phyloP scores from a whole-genome alignment of 2,113 vertebrate species.

The Ranitomeya imitator region DNA sequence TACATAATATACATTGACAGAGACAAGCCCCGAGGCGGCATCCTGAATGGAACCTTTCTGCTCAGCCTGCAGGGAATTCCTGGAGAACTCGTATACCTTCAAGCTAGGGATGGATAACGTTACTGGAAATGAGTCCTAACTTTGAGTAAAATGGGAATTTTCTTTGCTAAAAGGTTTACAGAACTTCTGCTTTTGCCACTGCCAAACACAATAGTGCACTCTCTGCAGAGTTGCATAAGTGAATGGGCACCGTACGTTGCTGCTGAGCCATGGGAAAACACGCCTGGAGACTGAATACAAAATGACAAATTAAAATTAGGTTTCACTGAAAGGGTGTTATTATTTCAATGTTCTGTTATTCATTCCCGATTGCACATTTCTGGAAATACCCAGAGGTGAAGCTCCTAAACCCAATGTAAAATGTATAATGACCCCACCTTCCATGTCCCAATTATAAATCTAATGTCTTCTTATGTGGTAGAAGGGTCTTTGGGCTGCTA shows the following conservation, averaged over 20 bases:
- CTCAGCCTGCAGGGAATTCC: not conserved
- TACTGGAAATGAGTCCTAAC: not conserved
- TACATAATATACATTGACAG: not conserved
- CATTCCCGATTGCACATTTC: not conserved
- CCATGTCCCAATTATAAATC: not conserved
- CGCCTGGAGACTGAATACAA: not conserved
- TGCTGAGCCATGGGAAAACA: not conserved
- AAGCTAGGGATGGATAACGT: slow-evolving; percentile 17
- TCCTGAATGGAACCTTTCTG: not conserved
- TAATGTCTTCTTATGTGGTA: not conserved
- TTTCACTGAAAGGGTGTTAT: not conserved
- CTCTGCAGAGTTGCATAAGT: not conserved
- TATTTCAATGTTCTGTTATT: not conserved
- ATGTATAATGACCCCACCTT: not conserved
- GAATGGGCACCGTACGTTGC: not conserved
- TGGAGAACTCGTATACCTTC: not conserved
- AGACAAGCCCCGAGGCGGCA: not conserved
- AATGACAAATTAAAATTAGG: not conserved
- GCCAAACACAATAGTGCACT: slow-evolving; percentile 31
- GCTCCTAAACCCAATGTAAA: not conserved
- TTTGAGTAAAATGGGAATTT: slow-evolving; percentile 45
- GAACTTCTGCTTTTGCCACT: not conserved
- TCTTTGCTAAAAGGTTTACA: not conserved
- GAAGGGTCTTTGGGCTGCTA: not conserved
- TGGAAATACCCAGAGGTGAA: not conserved